Base-by-base conservation (phyloP, 1,140 invertebrate species). In the Meteorus sp. region DNA sequence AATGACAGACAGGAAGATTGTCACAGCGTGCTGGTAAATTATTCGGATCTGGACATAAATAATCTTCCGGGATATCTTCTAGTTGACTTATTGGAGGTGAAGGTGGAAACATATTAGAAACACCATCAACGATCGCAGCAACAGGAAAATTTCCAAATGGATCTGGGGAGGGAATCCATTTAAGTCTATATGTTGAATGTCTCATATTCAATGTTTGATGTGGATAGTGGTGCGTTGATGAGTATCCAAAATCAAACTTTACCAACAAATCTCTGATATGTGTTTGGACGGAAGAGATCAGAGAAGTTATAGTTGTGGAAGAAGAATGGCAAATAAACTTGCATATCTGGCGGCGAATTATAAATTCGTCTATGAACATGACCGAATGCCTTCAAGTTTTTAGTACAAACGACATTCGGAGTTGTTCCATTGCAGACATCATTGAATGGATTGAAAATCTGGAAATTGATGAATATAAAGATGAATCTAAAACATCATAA, bases 11-110 rank as follows among this genome's bases (percentile, higher is more conserved):
- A 7, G 23, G 7, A 13, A 7, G 19, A 83, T 89, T 86, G 75
- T 87, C 76, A 80, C 89, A 63, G 84, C 79, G 47, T 86, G 86
- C 77, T 88, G 78, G 81, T 89, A 87, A 72, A 77, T 89, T 87
- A 77, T 89, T 13, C 8, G 35, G 27, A 29, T 29, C 27, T 17
- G 45, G 45, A 31, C 29, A 17, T 88, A 8, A 88, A 79, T 89
- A 88, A 47, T 87, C 87, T 65, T 91, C 91, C 70, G 89, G 85
- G 57, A 93, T 86, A 61, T 91, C 88, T 43, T 90, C 85, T 55
- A 86, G 87, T 70, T 94, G 91, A 50, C 89, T 88, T 6, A 93
- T 79, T 0, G 6, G 25, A 6, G 9, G 25, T 23, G 29, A 33
- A 33, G n/a, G n/a, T n/a, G n/a, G n/a, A n/a, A n/a, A n/a, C n/a